These are phyloP conservation scores for Todiramphus saurophagus DNA, from an alignment of 2,113 vertebrate genomes.

Conservation along the genomic window DNA sequence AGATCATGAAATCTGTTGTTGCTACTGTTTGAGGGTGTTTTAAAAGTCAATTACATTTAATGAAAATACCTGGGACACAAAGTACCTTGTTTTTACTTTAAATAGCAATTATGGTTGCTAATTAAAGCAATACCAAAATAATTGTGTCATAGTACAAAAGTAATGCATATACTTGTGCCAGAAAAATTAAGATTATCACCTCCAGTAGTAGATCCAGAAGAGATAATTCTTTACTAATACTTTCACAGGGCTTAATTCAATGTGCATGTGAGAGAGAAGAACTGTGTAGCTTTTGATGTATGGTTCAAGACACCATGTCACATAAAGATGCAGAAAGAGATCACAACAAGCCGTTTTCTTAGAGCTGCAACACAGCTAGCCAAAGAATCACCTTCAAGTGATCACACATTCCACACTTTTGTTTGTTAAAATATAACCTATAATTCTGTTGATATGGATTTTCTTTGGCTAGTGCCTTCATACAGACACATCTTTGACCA, in stretches of 20 bases:
- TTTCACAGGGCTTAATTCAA: not conserved
- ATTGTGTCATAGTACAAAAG: not conserved
- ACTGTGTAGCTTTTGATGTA: not conserved
- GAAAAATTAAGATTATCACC: not conserved
- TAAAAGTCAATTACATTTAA: not conserved
- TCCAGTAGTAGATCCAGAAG: not conserved
- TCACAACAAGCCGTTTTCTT: not conserved
- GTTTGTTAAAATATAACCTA: not conserved
- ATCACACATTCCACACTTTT: not conserved
- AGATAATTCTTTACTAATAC: not conserved
- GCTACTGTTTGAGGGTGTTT: not conserved
- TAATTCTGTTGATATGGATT: not conserved
- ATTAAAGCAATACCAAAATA: slow-evolving; percentile 21
- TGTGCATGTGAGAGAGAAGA: not conserved
- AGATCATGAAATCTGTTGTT: not conserved
- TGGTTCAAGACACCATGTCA: not conserved
- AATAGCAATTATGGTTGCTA: not conserved
- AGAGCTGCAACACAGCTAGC: not conserved
- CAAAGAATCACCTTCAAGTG: not conserved
- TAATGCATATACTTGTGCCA: not conserved
- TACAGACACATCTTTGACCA: not conserved
- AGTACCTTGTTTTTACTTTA: slow-evolving; percentile 4
- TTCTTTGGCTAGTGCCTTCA: not conserved
- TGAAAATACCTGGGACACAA: not conserved
- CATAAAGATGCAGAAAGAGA: not conserved